Base-by-base conservation (phyloP, 2,797 vertebrate genomes). In the Gambusia yucatana region DNA sequence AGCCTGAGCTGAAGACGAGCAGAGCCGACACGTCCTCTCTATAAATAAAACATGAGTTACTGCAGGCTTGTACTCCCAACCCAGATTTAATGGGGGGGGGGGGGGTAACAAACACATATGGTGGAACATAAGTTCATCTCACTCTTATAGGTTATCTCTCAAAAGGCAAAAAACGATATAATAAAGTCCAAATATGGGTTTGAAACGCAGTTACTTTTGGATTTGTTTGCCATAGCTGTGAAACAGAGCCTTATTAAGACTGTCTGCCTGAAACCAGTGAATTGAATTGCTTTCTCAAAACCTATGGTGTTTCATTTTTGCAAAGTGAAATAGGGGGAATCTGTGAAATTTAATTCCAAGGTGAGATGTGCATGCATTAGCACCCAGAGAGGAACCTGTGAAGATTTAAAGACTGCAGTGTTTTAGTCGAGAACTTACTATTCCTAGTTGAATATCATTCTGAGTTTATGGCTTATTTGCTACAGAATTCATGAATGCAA, bases 1-100 rank as follows among this genome's bases (percentile, higher is more conserved):
- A 93, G 86, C 83, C 89, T 84, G 86, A 88, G 90, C 88, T 82
- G 86, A 94, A 93, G 93, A 93, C 73, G 85, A 94, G 87, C 87
- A 72, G 86, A 85, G 91, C 89, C 50, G 82, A 91, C 94, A 92
- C 92, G 91, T 93, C 89, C 91, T 79, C 41, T 0, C 36, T 82
- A 95, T 96, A 84, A 94, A 96, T 96, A 93, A 95, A 92, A 94
- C 92, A 95, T 94, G 85, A 93, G 85, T 75, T 89, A 90, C 92
- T 90, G 85, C 88, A 70, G 91, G 93, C 92, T 93, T 80, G 90
- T 61, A 81, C 85, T 92, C 91, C 87, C 90, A 91, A 83, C 80
- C 85, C 82, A 86, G 86, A 93, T 93, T 93, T 94, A 95, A 95
- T 93, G 94, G 93, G 89, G 17, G 47, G 17, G 47, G 47, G 17